Evolutionary conservation across 1,140 invertebrate species (phyloP), one percentile per base, ranked within the genome.

Genomic region (Helicoverpa armigera): DNA sequence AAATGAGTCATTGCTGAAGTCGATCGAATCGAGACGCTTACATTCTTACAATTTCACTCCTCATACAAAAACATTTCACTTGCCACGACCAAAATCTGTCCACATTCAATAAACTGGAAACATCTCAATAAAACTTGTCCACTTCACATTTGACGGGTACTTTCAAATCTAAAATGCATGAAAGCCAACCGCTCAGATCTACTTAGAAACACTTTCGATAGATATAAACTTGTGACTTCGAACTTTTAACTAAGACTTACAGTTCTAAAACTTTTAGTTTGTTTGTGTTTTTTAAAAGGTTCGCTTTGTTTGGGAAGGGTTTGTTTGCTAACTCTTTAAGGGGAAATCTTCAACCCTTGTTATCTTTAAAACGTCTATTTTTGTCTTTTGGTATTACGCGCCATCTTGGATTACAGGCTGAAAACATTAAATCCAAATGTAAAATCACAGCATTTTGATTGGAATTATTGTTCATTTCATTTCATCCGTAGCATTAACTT

Each of bases 141-240:
- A 69, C 65, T 69, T 51, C 3, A 7, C 14, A n/a, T 31, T 14
- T 43, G 61, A 65, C 31, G 29, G 58, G 23, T 31, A 61, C 23
- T 61, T 61, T 23, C 16, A 11, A 69, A 50, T 69, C 50, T 69
- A 69, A 51, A 69, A 69, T 51, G 65, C 43, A 69, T 18, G 65
- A 69, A 69, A 69, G 43, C 29, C 18, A 43, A n/a, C 43, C 16
- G 9, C 51, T 51, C 61, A 65, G 3, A 11, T 9, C 9, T 13
- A 69, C 48, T 65, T 43, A 65, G 14, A 48, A 29, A 14, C 14
- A 16, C 63, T 48, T 70, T 70, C 35, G 12, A 48, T 23, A 70
- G 50, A 50, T 35, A 53, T 29, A 51, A 72, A 53, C 18, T 51
- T 31, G 35, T 31, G 14, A 16, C 5, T 31, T 72, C 5, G 16